Conservation (phyloP, 1,140 invertebrate species). For the Eulimnadia texana region DNA sequence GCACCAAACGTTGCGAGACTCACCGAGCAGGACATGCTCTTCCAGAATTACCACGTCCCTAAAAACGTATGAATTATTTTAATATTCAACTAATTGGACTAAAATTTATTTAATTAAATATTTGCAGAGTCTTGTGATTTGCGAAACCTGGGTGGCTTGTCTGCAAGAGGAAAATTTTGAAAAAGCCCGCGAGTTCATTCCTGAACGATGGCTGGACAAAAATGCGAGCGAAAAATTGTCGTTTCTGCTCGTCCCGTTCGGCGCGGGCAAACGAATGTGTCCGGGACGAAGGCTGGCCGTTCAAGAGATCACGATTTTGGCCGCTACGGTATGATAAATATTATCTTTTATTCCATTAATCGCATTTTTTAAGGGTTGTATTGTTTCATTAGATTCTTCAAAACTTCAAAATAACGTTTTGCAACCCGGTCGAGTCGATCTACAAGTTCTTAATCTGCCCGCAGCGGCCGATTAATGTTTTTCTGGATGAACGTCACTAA, state of each 20-base stretch:
- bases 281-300: conserved; percentile 29
- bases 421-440: conserved; percentile 15
- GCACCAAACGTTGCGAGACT: conserved; percentile 1
- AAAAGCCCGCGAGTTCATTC: conserved; percentile 29
- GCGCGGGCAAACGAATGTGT: conserved; percentile 38
- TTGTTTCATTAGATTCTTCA: conserved; percentile 20
- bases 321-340: conserved; percentile 12
- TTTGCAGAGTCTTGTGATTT: conserved; percentile 16
- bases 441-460: conserved; percentile 19
- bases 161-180: conserved; percentile 27
- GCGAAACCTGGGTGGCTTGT: conserved; percentile 31
- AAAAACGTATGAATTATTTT: neutral
- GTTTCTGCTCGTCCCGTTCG: conserved; percentile 35
- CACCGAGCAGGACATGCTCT: neutral
- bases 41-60: neutral
- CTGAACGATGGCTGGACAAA: conserved; percentile 30
- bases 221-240: conserved; percentile 22
- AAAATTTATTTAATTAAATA: no score
- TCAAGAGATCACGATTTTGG: conserved; percentile 23
- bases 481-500: neutral
- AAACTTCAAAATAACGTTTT: conserved; percentile 21
- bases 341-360: neutral
- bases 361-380: neutral
- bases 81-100: no score
- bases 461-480: conserved; percentile 8